Base-by-base conservation (phyloP, 2,113 vertebrate species). In the Condylura cristata region DNA sequence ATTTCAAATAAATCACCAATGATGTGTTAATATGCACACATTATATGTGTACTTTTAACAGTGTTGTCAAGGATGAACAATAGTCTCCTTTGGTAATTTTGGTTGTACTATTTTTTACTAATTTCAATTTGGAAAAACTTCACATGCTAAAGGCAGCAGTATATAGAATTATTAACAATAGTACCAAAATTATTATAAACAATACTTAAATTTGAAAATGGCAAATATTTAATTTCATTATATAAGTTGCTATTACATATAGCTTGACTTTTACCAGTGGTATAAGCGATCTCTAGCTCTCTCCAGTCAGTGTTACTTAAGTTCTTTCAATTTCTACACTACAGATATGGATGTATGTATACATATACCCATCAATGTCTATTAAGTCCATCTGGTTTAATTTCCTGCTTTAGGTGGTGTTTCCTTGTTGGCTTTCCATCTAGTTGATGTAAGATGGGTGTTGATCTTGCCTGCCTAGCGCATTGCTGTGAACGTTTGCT, bases 41-140 rank as follows among this genome's bases (percentile, higher is more conserved):
- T 48, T 56, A 44, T 81, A 48, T 61, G 26, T 71, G 20, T 81
- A 68, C 22, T 66, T 65, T 93, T 44, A 12, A 74, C 5, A 66
- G 20, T 48, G 34, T 58, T 41, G 12, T 53, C 24, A 56, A 26
- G 41, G 32, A 20, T 89, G 37, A 18, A n/a, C 30, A 70, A 63
- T 34, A 70, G 56, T 2, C 3, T 51, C 37, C 22, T 51, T 68
- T 2, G 66, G 34, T 66, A 44, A 65, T 89, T 85, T 78, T 63
- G 13, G 4, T 83, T 70, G 60, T 74, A 66, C 30, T 20, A 37
- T 44, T 82, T 72, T 65, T 85, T 63, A n/a, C n/a, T 56, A 71
- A 85, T 78, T 51, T 85, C 11, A 34, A 34, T 71, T 61, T 79
- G 30, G 41, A 79, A 63, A 94, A 79, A 90, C 22, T 89, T 76